phyloP scores from a whole-genome alignment of 2,888 invertebrate species.

The Luperina testacea region DNA sequence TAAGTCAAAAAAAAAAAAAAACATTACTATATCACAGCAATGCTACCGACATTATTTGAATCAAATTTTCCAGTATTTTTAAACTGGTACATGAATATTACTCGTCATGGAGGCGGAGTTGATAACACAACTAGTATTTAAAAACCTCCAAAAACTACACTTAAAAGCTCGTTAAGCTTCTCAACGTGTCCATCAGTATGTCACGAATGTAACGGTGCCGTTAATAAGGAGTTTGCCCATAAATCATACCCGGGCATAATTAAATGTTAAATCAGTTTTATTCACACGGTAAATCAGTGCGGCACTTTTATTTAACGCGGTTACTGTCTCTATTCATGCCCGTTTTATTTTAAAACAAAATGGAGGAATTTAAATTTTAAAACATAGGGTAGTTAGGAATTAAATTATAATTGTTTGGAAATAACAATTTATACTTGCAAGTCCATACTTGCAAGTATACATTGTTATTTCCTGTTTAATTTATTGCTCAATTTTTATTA shows the following conservation, averaged over 20 bases:
- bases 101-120: background rate
- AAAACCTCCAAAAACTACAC: slow-evolving; percentile 18
- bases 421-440: no score
- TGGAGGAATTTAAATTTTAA: background rate
- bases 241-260: slow-evolving; percentile 77
- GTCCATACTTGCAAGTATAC: background rate
- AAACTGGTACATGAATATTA: slow-evolving; percentile 10
- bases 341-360: background rate
- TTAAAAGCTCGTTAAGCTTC: slow-evolving; percentile 42
- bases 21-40: background rate
- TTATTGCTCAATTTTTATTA: background rate
- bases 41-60: background rate
- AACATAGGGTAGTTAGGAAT: background rate
- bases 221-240: slow-evolving; percentile 74
- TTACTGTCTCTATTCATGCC: slow-evolving; percentile 17
- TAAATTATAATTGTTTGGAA: background rate
- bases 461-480: background rate
- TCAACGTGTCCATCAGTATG: slow-evolving; percentile 59
- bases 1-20: background rate
- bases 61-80: background rate
- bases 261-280: slow-evolving; percentile 82
- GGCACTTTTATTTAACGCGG: slow-evolving; percentile 48
- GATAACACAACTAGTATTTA: background rate
- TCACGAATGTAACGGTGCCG: slow-evolving; percentile 59
- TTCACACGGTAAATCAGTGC: slow-evolving; percentile 76